Percentiles rank a stretch among this genome's conserved stretches.
These are phyloP conservation scores for Clanis bilineata DNA, from an alignment of 2,888 invertebrate species.

Conservation along the genomic window DNA sequence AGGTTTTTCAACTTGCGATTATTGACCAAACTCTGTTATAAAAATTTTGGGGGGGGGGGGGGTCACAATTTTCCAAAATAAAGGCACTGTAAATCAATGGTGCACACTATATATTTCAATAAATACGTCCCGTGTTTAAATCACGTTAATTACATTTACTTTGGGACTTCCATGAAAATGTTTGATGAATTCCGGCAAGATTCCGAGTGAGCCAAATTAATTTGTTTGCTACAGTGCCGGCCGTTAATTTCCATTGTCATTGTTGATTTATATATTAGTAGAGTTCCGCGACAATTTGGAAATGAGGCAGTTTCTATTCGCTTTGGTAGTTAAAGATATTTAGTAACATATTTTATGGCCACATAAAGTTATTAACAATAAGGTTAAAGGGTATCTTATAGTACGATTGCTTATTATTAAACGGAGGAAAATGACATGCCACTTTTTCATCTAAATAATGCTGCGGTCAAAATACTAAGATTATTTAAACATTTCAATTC, in stretches of 20 bases:
- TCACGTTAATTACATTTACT: slow-evolving; percentile 40
- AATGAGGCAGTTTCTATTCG: not conserved
- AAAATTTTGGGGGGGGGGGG: no score
- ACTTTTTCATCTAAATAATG: no score
- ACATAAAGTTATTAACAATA: not conserved
- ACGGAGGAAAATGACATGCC: no score
- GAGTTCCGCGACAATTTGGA: not conserved
- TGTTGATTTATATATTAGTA: slow-evolving; percentile 19
- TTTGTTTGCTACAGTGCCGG: slow-evolving; percentile 22
- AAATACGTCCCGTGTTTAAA: slow-evolving; percentile 33
- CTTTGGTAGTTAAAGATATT: not conserved
- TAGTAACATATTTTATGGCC: not conserved
- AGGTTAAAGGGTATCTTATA: no score
- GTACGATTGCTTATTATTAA: no score
- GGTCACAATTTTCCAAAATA: not conserved
- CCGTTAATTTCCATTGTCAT: slow-evolving; percentile 15
- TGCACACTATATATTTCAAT: not conserved
- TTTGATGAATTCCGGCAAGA: slow-evolving; percentile 38
- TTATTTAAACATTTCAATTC: no score
- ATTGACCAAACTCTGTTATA: no score
- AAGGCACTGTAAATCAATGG: not conserved
- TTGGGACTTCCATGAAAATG: slow-evolving; percentile 35
- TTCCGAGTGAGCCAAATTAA: slow-evolving; percentile 32
- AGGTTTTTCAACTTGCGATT: no score
- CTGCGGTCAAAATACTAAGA: no score